Evolutionary conservation across 2,888 invertebrate species (phyloP).

Genomic region (Polyploca ridens): DNA sequence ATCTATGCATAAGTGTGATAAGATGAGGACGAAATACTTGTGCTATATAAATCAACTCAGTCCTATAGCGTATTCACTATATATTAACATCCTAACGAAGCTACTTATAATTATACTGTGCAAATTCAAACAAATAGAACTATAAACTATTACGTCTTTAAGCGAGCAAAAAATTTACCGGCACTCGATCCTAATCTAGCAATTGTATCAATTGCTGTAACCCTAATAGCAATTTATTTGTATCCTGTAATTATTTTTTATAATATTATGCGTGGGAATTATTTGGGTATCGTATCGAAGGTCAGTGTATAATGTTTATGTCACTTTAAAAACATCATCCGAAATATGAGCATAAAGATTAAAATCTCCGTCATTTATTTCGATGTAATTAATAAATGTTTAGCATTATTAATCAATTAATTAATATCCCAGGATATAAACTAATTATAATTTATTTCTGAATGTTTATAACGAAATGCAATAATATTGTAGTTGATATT

Average conservation of each 20-base stretch:
- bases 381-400: too few relatives aligned
- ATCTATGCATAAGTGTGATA: not conserved
- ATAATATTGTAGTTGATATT: too few relatives aligned
- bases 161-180: slow-evolving; percentile 3
- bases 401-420: too few relatives aligned
- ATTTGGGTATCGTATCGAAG: not conserved
- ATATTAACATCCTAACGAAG: not conserved
- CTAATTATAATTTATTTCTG: too few relatives aligned
- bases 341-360: not conserved
- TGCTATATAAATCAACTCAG: not conserved
- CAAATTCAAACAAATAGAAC: not conserved
- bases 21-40: not conserved
- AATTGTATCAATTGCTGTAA: slow-evolving; percentile 4
- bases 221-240: slow-evolving; percentile 9
- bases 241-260: slow-evolving; percentile 4
- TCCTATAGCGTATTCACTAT: not conserved
- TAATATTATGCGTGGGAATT: slow-evolving; percentile 2
- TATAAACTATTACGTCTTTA: not conserved
- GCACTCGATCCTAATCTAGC: slow-evolving; percentile 5
- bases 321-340: not conserved
- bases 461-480: too few relatives aligned
- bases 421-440: too few relatives aligned
- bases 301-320: not conserved
- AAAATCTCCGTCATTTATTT: not conserved
- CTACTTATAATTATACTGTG: not conserved